Evolutionary conservation across 2,113 vertebrate genomes (phyloP).

Genomic region (Aythya baeri): DNA sequence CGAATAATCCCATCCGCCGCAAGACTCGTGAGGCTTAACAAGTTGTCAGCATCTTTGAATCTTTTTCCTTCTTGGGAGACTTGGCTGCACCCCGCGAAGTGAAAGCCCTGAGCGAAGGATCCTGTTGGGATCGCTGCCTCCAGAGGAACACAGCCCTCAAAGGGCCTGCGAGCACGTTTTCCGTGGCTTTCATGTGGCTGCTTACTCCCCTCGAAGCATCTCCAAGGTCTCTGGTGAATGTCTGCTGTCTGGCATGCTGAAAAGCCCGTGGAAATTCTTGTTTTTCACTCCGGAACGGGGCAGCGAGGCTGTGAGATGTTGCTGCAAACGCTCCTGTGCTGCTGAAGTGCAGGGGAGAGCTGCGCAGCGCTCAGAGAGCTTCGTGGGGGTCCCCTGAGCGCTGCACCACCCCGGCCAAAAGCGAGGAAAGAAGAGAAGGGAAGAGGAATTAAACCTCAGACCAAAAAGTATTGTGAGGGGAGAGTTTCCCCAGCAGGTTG

Average conservation of each 20-base stretch:
- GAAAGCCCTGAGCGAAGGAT: slow-evolving; percentile 12
- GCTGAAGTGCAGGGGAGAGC: background rate
- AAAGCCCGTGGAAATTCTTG: slow-evolving; percentile 19
- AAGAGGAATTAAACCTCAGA: background rate
- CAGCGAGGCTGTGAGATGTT: background rate
- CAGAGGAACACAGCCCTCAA: background rate
- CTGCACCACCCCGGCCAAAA: background rate
- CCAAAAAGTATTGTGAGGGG: background rate
- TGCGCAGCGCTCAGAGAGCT: background rate
- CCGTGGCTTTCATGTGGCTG: slow-evolving; percentile 30
- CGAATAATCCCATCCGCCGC: background rate
- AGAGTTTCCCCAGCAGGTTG: background rate
- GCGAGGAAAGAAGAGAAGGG: background rate
- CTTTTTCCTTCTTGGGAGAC: slow-evolving; percentile 30
- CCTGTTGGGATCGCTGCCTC: slow-evolving; percentile 18
- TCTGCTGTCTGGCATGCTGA: background rate
- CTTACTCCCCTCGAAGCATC: background rate
- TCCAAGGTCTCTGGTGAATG: background rate
- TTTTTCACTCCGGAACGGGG: background rate
- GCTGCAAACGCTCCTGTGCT: background rate
- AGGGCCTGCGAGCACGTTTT: slow-evolving; percentile 15
- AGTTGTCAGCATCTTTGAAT: slow-evolving; percentile 16
- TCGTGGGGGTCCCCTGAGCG: background rate
- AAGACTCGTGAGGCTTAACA: background rate
- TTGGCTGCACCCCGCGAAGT: background rate